These are phyloP conservation scores for Drosophila limbata DNA, from an alignment of 2,888 invertebrate genomes.

Conservation along the genomic window DNA sequence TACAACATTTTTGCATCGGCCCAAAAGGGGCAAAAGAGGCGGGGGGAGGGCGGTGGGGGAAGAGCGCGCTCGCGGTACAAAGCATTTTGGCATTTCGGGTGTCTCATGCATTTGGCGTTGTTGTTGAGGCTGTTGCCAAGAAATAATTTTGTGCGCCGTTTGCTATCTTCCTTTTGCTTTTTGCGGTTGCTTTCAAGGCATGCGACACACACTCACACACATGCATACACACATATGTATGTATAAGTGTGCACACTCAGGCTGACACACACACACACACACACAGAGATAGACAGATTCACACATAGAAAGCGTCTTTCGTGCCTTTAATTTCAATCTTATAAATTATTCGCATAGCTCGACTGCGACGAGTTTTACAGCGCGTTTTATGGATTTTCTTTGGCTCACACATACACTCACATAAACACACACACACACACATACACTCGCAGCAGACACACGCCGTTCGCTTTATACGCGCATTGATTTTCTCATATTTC, in stretches of 20 bases:
- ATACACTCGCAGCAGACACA: constrained; percentile 24
- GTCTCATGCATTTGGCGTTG: constrained; percentile 25
- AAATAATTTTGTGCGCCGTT: constrained; percentile 43
- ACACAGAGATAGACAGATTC: constrained; percentile 1
- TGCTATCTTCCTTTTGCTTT: constrained; percentile 26
- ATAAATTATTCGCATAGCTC: constrained; percentile 65
- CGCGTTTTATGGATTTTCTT: constrained; percentile 71
- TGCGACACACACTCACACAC: constrained; percentile 13
- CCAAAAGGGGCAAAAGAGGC: not conserved
- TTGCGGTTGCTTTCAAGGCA: constrained; percentile 29
- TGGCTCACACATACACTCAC: constrained; percentile 19
- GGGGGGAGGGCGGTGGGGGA: not conserved
- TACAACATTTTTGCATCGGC: constrained; percentile 63
- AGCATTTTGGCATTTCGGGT: constrained; percentile 46
- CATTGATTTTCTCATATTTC: constrained; percentile 73
- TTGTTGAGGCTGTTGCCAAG: constrained; percentile 50
- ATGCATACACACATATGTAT: constrained; percentile 8
- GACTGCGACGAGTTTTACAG: constrained; percentile 65
- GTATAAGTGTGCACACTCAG: not conserved
- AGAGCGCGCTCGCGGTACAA: not conserved
- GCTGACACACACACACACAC: not conserved
- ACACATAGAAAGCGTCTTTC: constrained; percentile 25
- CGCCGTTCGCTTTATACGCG: constrained; percentile 47
- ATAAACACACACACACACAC: constrained; percentile 2
- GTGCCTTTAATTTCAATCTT: constrained; percentile 65